Evolutionary conservation across 2,113 vertebrate species (phyloP).

Genomic region (Irena cyanogastra): DNA sequence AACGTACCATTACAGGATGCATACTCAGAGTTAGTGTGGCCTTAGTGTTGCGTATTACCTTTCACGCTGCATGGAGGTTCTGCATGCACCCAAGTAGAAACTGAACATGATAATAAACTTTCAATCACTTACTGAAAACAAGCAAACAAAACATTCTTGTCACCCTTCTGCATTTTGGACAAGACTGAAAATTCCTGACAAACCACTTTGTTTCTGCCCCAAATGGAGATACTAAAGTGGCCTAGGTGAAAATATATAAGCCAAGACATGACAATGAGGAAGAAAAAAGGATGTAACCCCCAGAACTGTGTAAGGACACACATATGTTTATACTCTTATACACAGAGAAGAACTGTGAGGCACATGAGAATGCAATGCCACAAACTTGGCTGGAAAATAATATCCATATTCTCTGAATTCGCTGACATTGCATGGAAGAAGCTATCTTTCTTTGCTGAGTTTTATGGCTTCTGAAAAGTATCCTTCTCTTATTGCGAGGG

Average conservation of each 20-base stretch:
- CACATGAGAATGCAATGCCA: not conserved
- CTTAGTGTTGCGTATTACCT: not conserved
- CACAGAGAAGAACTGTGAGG: not conserved
- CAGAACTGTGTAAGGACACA: not conserved
- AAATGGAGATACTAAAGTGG: not conserved
- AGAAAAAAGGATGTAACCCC: not conserved
- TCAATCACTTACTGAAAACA: not conserved
- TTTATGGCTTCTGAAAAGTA: not conserved
- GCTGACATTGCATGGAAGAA: not conserved
- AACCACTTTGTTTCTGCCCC: not conserved
- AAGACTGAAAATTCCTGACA: not conserved
- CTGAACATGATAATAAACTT: not conserved
- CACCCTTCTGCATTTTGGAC: not conserved
- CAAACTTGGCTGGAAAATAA: not conserved
- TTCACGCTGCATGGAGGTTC: not conserved
- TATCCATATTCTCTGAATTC: not conserved
- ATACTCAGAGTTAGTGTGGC: not conserved
- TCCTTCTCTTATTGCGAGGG: not conserved
- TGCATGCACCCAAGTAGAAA: not conserved
- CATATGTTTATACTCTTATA: not conserved
- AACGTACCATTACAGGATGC: not conserved
- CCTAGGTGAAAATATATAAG: not conserved
- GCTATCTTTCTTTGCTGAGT: not conserved
- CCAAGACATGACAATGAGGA: not conserved
- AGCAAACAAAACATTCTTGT: not conserved